Conservation (phyloP, 2,888 invertebrate species). For the Morinoia aosen region DNA sequence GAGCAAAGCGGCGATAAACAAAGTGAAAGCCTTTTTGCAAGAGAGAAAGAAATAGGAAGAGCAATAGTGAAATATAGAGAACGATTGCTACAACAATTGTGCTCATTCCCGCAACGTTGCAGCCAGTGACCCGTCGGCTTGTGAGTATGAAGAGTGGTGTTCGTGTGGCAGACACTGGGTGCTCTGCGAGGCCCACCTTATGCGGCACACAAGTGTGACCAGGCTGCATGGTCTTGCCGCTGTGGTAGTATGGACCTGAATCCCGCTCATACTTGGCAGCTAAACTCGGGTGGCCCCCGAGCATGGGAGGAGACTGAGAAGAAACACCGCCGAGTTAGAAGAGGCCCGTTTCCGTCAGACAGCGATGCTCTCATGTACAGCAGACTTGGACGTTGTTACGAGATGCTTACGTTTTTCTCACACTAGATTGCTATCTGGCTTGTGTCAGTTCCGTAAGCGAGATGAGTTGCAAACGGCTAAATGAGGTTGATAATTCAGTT, state of each 20-base stretch:
- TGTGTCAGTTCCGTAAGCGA: not conserved
- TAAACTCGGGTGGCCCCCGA: constrained; percentile 32
- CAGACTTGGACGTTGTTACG: not conserved
- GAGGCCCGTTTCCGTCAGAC: not conserved
- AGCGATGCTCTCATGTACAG: not conserved
- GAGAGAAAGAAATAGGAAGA: constrained; percentile 49
- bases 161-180: not conserved
- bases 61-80: not conserved
- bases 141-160: not conserved
- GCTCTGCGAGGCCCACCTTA: not conserved
- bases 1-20: not conserved
- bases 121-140: constrained; percentile 23
- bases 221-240: constrained; percentile 39
- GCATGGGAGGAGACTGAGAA: constrained; percentile 38
- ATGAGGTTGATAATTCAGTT: not conserved
- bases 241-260: constrained; percentile 40
- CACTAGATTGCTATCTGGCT: not conserved
- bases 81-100: not conserved
- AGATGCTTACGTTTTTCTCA: not conserved
- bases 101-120: constrained; percentile 45
- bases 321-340: constrained; percentile 43
- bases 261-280: constrained; percentile 44
- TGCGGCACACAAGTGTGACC: constrained; percentile 20
- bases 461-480: not conserved
- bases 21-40: not conserved